Evolutionary conservation across 1,140 invertebrate species (phyloP), one percentile per base, ranked within the genome.

Genomic region (Meteorus sp.): DNA sequence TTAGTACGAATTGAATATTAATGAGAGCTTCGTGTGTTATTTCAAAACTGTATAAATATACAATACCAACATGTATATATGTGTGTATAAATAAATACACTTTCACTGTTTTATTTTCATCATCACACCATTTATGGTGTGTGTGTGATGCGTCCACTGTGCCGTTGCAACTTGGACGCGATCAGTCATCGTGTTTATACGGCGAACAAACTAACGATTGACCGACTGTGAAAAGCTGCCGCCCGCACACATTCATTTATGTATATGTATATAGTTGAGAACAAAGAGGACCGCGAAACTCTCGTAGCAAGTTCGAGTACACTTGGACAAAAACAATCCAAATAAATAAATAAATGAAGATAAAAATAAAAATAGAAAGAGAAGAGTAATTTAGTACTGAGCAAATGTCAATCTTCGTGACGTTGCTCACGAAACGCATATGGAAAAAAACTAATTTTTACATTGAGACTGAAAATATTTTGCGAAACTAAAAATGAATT

Each of bases 1-100:
- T 75, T 75, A 75, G 70, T 72, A 73, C 62, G 63, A 69, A 73
- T 75, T 70, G 67, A 68, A 68, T 73, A 72, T 73, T 72, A 73
- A 72, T 75, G 65, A 62, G 66, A 68, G 65, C 60, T 59, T 62
- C 54, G 53, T 54, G 52, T 56, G n/a, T n/a, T n/a, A n/a, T n/a
- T n/a, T n/a, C n/a, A n/a, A n/a, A n/a, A n/a, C n/a, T n/a, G n/a
- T n/a, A n/a, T n/a, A n/a, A n/a, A n/a, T n/a, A n/a, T n/a, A n/a
- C n/a, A n/a, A n/a, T n/a, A n/a, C n/a, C n/a, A n/a, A n/a, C n/a
- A n/a, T n/a, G n/a, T n/a, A n/a, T n/a, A n/a, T n/a, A n/a, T n/a
- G n/a, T n/a, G n/a, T n/a, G n/a, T n/a, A n/a, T n/a, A n/a, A n/a
- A n/a, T n/a, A n/a, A n/a, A n/a, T n/a, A n/a, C n/a, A n/a, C n/a